Evolutionary conservation across 1,140 invertebrate genomes (phyloP), one percentile per base, ranked within the genome.

Genomic region (Lineus longissimus): DNA sequence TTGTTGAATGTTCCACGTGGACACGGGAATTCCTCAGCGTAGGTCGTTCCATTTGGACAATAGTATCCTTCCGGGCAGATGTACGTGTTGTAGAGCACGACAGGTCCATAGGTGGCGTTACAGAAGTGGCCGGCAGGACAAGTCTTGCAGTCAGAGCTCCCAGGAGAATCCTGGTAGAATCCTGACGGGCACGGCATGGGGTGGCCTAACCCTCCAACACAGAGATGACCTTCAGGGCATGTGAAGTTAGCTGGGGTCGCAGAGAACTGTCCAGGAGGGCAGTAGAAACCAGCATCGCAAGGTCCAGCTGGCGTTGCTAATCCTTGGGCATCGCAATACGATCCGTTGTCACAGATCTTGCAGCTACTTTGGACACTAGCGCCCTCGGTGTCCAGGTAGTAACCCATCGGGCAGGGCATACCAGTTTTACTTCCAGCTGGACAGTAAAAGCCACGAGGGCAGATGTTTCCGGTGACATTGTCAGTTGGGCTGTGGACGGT

Each of bases 211-310:
- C 73, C 77, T 17, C 67, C 71, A 2, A 71, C 69, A 73, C 77
- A 79, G 64, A 66, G 77, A 59, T 75, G 69, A 1, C 76, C 77
- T 9, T 59, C 66, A 27, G 72, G 74, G 68, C 77, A 79, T 40
- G 66, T 70, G 54, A 69, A 70, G 67, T 73, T 72, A 22, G 63
- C 65, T 7, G 75, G 74, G 2, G 69, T 71, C 47, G 65, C 36
- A 11, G 69, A 65, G 17, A 63, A 63, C 51, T 74, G 67, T 59
- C 72, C 73, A 19, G 54, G 65, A n/a, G 77, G 77, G 63, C 77
- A 79, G 64, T 76, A 79, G 70, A 72, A 77, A 2, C 77, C 74
- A 2, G 71, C 61, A 29, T 36, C 57, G 66, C 77, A 79, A 51
- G 65, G 59, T 11, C 76, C 77, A 41, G 67, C 62, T 30, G 61